These are phyloP conservation scores for Ancistrus triradiatus DNA, from an alignment of 2,113 vertebrate species.

Conservation along the genomic window DNA sequence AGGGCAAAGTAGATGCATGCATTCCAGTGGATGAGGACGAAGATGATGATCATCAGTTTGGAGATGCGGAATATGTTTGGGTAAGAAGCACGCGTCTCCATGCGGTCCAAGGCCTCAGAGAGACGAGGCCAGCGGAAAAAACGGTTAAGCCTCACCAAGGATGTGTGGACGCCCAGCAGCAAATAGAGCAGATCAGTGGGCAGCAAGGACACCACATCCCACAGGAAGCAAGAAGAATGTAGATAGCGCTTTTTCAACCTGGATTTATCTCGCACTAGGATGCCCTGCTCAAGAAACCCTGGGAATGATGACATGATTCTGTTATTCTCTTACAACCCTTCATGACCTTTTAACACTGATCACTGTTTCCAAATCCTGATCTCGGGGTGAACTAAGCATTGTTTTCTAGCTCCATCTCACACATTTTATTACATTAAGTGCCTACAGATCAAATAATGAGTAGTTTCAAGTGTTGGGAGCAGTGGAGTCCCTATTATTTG, in stretches of 20 bases:
- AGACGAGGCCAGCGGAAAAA: slow-evolving; percentile 74
- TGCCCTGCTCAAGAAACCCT: slow-evolving; percentile 86
- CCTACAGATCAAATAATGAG: too few relatives aligned
- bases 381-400: too few relatives aligned
- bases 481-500: too few relatives aligned
- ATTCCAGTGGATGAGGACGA: slow-evolving; percentile 87
- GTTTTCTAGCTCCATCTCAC: too few relatives aligned
- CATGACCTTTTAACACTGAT: too few relatives aligned
- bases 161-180: slow-evolving; percentile 61
- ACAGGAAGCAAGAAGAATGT: slow-evolving; percentile 64
- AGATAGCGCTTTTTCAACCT: slow-evolving; percentile 69
- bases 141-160: slow-evolving; percentile 77
- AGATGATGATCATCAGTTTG: slow-evolving; percentile 84
- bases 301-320: not conserved
- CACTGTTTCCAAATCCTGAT: too few relatives aligned
- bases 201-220: slow-evolving; percentile 72
- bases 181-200: slow-evolving; percentile 81
- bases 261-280: slow-evolving; percentile 69
- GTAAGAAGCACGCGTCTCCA: slow-evolving; percentile 79
- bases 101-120: slow-evolving; percentile 78
- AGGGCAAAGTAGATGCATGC: slow-evolving; percentile 85
- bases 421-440: too few relatives aligned
- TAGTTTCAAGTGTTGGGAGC: too few relatives aligned
- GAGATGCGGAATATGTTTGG: slow-evolving; percentile 81
- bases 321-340: too few relatives aligned